Percentiles rank a stretch among this genome's conserved stretches.
These are phyloP conservation scores for Drosophila sechellia DNA, from an alignment of 1,140 invertebrate species.

Conservation along the genomic window DNA sequence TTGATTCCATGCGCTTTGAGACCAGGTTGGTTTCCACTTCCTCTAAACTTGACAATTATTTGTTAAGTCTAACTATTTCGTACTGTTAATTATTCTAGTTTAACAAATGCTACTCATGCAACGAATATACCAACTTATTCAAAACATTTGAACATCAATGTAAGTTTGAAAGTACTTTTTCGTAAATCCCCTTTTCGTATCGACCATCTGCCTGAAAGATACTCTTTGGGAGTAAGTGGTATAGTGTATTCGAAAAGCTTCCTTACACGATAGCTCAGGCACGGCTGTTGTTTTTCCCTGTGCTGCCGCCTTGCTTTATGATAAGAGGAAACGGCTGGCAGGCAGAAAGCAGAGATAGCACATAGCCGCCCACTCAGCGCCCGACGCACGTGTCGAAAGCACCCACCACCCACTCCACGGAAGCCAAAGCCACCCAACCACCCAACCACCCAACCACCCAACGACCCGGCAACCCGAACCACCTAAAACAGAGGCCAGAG, in stretches of 20 bases:
- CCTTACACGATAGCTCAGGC: background rate
- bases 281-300: slow-evolving; percentile 27
- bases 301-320: slow-evolving; percentile 31
- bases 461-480: slow-evolving; percentile 7
- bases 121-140: no score
- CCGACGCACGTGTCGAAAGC: slow-evolving; percentile 48
- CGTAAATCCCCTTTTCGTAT: no score
- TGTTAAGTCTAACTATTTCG: no score
- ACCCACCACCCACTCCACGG: slow-evolving; percentile 6
- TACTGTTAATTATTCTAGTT: no score
- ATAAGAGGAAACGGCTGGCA: slow-evolving; percentile 35
- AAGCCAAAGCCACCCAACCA: slow-evolving; percentile 4
- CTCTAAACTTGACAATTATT: no score
- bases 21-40: background rate
- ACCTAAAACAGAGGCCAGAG: slow-evolving; percentile 21
- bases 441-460: slow-evolving; percentile 4
- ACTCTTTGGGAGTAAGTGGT: background rate
- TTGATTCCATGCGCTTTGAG: background rate
- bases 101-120: no score
- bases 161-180: no score
- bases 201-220: background rate
- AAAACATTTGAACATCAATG: no score
- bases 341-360: slow-evolving; percentile 9
- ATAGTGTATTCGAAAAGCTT: background rate
- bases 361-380: slow-evolving; percentile 30